Base-by-base conservation (phyloP, 1,140 invertebrate species). In the Lineus longissimus region DNA sequence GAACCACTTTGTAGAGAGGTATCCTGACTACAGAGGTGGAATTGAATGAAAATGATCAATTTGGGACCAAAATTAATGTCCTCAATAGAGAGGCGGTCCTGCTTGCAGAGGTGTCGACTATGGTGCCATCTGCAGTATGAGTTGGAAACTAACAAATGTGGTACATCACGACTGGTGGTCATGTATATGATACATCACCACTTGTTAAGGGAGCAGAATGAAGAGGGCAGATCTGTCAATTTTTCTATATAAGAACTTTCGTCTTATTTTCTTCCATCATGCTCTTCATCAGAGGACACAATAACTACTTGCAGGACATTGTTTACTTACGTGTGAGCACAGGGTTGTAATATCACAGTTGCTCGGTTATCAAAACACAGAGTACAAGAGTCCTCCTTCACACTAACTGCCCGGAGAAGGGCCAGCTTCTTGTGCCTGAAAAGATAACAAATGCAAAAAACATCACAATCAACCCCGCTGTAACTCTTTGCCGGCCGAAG, bases 301-400 rank as follows among this genome's bases (percentile, higher is more conserved):
- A 6, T 17, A 47, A 45, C n/a, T n/a, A 22, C 1, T 17, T 59
- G 36, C 27, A 57, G 19, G 60, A 23, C 40, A 25, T 41, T 23
- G 55, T 47, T 57, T 43, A 61, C 64, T 62, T 70, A 78, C 77
- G 60, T 68, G 74, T 95, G 93, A 64, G 86, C 83, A 80, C 93
- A 95, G 0, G 93, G 92, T 62, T 88, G 73, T 7, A 95, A 84
- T 66, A 86, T 84, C 17, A 92, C 87, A 59, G 86, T 86, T 6
- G 91, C 90, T 71, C 85, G 86, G 61, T 87, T 86, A 80, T 95
- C 93, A 82, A 88, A 94, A 82, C 93, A 95, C 27, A 95, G 80
- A 6, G 90, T 92, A 81, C 93, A 96, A 0, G 90, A 90, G 79
- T 94, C 90, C 76, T 94, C 92, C 65, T 86, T 85, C 25, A 93